Evolutionary conservation across 2,888 invertebrate species (phyloP).

Genomic region (Andrena haemorrhoa): DNA sequence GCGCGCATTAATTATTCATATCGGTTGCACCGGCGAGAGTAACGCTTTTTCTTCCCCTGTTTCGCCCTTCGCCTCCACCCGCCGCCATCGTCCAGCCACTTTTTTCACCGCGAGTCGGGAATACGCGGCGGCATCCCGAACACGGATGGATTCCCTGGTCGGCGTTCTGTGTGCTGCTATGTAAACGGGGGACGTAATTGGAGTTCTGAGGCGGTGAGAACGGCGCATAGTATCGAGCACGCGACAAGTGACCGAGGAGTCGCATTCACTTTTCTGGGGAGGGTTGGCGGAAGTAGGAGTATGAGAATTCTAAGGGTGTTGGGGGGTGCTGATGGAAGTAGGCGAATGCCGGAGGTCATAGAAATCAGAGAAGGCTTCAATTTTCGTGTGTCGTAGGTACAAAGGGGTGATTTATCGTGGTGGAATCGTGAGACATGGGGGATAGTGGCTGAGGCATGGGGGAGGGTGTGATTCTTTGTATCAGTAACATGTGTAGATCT

Average conservation of each 20-base stretch:
- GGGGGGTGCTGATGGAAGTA: too few species aligned
- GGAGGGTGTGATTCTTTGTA: too few species aligned
- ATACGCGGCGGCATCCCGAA: not conserved
- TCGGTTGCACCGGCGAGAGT: slow-evolving; percentile 6
- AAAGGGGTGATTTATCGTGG: too few species aligned
- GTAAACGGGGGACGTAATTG: not conserved
- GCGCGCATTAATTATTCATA: slow-evolving; percentile 32
- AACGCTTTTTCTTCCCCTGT: slow-evolving; percentile 1
- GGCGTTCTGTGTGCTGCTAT: not conserved
- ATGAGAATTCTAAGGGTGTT: too few species aligned
- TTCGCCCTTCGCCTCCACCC: not conserved
- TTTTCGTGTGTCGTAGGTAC: too few species aligned
- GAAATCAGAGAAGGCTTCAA: too few species aligned
- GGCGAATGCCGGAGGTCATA: too few species aligned
- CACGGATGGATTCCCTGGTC: not conserved
- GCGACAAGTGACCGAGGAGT: not conserved
- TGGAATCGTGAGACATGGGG: too few species aligned
- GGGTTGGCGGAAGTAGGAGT: too few species aligned
- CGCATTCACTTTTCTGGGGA: not conserved
- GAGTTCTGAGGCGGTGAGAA: not conserved
- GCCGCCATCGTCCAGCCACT: not conserved
- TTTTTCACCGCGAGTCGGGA: not conserved
- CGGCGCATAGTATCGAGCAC: not conserved
- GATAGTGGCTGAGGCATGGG: too few species aligned
- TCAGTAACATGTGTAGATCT: too few species aligned